phyloP scores from a whole-genome alignment of 1,140 invertebrate species.

The Leptinotarsa defecta region DNA sequence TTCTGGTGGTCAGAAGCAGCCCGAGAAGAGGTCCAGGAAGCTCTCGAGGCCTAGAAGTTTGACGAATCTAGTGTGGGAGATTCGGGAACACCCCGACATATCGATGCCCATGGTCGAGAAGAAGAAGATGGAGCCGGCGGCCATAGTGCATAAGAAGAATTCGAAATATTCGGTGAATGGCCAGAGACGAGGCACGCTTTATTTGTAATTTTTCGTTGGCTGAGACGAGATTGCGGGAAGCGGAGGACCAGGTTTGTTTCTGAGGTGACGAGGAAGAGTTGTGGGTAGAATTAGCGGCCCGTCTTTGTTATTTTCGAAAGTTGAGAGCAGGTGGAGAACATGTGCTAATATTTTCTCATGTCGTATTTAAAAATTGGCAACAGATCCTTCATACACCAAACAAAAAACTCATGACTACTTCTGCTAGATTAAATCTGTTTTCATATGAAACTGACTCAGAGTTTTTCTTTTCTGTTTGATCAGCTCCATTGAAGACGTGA shows the following conservation, averaged over 20 bases:
- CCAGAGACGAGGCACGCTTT: conserved; percentile 48
- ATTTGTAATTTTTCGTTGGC: conserved; percentile 47
- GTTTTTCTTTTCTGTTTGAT: no score
- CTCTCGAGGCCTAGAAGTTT: conserved; percentile 79
- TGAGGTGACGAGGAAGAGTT: no score
- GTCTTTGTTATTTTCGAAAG: no score
- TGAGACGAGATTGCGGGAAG: background rate
- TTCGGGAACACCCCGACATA: conserved; percentile 53
- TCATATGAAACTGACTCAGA: no score
- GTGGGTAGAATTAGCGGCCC: no score
- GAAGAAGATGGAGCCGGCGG: conserved; percentile 47
- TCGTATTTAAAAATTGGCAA: no score
- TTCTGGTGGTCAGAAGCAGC: conserved; percentile 75
- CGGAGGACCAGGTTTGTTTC: background rate
- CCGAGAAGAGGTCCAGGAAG: conserved; percentile 78
- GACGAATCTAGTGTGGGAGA: conserved; percentile 82
- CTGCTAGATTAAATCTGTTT: no score
- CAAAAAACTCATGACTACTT: no score
- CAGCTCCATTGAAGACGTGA: no score
- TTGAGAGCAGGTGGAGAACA: no score
- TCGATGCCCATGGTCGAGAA: conserved; percentile 52
- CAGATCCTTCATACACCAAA: no score
- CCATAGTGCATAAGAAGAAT: conserved; percentile 54
- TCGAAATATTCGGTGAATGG: conserved; percentile 51
- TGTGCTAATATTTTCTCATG: no score